Evolutionary conservation across 1,140 invertebrate genomes (phyloP).

Genomic region (Anadara kagoshimensis): DNA sequence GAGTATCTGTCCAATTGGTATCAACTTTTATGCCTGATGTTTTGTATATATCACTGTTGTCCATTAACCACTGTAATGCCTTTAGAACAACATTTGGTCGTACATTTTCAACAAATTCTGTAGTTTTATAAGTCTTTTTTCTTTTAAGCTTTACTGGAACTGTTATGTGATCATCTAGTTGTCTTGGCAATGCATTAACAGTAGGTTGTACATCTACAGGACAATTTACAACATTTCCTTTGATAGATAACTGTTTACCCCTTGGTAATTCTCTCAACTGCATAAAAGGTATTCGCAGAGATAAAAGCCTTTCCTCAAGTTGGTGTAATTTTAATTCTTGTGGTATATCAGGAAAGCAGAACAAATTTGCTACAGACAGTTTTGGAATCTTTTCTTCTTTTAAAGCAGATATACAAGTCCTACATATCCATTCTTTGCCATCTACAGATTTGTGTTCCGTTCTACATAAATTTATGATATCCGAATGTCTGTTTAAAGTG

Average conservation of each 20-base stretch:
- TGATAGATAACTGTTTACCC: constrained; percentile 1
- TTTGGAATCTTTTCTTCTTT: constrained; percentile 3
- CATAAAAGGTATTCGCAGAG: constrained; percentile 15
- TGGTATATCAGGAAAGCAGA: background rate
- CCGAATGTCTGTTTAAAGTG: no score
- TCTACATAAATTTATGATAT: no score
- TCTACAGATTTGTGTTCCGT: background rate
- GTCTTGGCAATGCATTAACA: constrained; percentile 31
- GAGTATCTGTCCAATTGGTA: background rate
- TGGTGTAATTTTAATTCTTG: background rate
- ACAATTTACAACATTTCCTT: constrained; percentile 21
- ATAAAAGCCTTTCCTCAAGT: constrained; percentile 4
- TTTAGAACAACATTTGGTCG: constrained; percentile 19
- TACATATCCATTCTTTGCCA: constrained; percentile 11
- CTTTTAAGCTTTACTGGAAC: constrained; percentile 36
- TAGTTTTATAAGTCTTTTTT: constrained; percentile 26
- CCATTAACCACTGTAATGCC: constrained; percentile 27
- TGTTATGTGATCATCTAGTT: constrained; percentile 17
- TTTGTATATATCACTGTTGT: constrained; percentile 39
- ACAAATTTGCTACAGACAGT: background rate
- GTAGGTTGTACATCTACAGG: constrained; percentile 27
- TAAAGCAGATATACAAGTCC: constrained; percentile 3
- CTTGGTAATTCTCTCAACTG: constrained; percentile 20
- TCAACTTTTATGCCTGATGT: constrained; percentile 28
- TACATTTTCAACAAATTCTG: constrained; percentile 34